Evolutionary conservation across 1,140 invertebrate genomes (phyloP).

Genomic region (Oedothorax gibbosus): DNA sequence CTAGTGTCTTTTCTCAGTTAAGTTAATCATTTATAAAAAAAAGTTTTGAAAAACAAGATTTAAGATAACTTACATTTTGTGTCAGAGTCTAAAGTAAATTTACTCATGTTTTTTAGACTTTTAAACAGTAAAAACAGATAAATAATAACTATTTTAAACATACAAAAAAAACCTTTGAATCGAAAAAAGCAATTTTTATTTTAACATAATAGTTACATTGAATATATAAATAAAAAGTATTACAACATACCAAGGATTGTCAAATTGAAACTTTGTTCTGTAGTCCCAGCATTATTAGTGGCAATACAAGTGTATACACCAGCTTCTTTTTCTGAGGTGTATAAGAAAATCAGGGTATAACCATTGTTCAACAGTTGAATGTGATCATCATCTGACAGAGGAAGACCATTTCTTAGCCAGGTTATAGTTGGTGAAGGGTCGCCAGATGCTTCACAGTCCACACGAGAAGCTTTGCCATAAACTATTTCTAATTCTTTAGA

Average conservation of each 20-base stretch:
- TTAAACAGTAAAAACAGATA: too few relatives aligned
- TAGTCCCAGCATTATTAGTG: slow-evolving; percentile 77
- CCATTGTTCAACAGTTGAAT: slow-evolving; percentile 44
- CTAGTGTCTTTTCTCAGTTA: too few relatives aligned
- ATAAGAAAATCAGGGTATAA: slow-evolving; percentile 33
- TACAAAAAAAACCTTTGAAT: background rate
- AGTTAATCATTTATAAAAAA: too few relatives aligned
- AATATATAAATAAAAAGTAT: too few relatives aligned
- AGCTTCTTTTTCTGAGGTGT: slow-evolving; percentile 17
- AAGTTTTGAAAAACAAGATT: too few relatives aligned
- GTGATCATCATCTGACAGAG: slow-evolving; percentile 56
- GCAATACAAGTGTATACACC: slow-evolving; percentile 74
- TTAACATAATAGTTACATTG: too few relatives aligned
- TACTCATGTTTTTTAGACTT: too few relatives aligned
- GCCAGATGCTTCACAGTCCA: slow-evolving; percentile 63
- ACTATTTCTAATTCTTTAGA: slow-evolving; percentile 20
- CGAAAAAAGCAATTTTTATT: background rate
- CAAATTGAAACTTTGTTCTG: slow-evolving; percentile 75
- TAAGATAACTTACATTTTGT: too few relatives aligned
- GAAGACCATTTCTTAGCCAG: slow-evolving; percentile 66
- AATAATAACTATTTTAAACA: background rate
- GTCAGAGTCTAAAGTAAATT: too few relatives aligned
- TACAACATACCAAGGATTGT: slow-evolving; percentile 74
- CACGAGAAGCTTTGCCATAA: slow-evolving; percentile 52
- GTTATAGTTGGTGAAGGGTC: slow-evolving; percentile 66